Evolutionary conservation across 2,113 vertebrate species (phyloP).

Genomic region (Zosterops hypoxanthus): DNA sequence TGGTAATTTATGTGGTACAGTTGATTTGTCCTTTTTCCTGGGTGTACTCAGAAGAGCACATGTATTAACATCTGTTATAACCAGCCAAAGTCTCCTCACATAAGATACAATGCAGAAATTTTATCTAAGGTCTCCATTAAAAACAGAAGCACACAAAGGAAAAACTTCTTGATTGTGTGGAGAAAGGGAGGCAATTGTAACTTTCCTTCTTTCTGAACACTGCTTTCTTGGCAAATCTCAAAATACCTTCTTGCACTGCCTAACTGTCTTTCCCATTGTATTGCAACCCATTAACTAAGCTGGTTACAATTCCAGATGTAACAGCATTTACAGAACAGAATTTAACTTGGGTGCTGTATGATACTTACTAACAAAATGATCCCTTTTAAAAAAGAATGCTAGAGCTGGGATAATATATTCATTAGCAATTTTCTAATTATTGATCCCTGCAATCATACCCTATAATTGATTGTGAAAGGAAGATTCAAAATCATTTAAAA

Average conservation of each 20-base stretch:
- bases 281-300: background rate
- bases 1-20: background rate
- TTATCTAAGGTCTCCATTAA: background rate
- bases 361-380: background rate
- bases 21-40: background rate
- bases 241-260: background rate
- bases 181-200: background rate
- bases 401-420: background rate
- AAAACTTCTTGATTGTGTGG: background rate
- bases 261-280: background rate
- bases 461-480: background rate
- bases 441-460: background rate
- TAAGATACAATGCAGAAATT: background rate
- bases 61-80: background rate
- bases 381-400: background rate
- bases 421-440: background rate
- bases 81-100: background rate
- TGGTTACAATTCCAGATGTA: background rate
- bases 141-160: background rate
- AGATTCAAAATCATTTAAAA: background rate
- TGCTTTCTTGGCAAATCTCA: background rate
- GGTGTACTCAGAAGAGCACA: background rate
- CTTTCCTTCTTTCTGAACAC: background rate
- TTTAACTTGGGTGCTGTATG: background rate
- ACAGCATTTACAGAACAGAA: background rate